Evolutionary conservation across 92 coral and sea anemone species (phyloP), one percentile per base, ranked within the genome.

Genomic region (Galaxea fascicularis): DNA sequence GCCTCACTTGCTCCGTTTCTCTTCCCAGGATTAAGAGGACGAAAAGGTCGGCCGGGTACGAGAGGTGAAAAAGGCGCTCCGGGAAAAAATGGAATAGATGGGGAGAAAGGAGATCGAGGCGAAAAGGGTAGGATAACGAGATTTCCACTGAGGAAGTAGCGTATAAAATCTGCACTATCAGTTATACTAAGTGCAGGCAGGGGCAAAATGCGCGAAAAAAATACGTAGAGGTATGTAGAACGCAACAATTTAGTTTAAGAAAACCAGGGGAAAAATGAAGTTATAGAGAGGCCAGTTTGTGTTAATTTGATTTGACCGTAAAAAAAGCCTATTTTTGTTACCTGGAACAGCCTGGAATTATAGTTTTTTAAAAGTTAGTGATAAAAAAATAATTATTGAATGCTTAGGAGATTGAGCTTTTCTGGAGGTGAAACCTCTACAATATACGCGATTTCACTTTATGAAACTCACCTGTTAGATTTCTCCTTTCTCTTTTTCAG

Each of bases 21-120:
- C 58, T 31, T 39, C 26, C n/a, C 58, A 74, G 93, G 93, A 29
- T 77, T 74, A 35, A 86, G 85, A n/a, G 94, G 95, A 59, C 86
- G 89, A 51, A 85, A 71, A 44, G 93, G 96, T 17, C 88, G 88
- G 20, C 89, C 88, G 83, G 95, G 98, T 82, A 86, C 11, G 4
- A 49, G 1, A n/a, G 91, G 89, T 54, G 78, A 52, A 4, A 78
- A 64, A 45, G 92, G 92, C 5, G 63, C 44, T 18, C 60, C 62
- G 17, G 91, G 88, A 27, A 71, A 31, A 21, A 41, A 78, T 65
- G 87, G 87, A 31, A 56, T 9, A n/a, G 26, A 73, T 35, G 90
- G 90, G 26, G n/a, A 49, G 73, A 85, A 85, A 78, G 89, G 89
- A 31, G 26, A 77, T 52, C 52, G 25, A 9, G 75, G 82, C 21